Conservation (phyloP, 2,113 vertebrate species). For the Tonatia bakeri region DNA sequence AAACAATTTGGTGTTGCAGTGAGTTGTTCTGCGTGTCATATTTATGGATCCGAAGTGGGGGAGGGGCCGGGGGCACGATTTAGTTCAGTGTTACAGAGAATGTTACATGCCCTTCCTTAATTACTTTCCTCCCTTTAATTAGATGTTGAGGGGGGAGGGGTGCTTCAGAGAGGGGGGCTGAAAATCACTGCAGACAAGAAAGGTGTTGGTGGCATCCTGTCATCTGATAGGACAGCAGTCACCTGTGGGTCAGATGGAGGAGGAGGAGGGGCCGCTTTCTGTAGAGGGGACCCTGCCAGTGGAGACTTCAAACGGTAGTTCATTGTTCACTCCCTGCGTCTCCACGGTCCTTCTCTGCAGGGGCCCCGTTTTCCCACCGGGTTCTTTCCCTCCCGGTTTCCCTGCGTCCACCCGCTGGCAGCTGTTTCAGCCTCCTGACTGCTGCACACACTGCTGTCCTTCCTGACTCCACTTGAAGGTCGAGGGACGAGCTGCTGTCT, state of each 20-base stretch:
- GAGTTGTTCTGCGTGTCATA: conserved; percentile 4
- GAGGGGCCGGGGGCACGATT: conserved; percentile 30
- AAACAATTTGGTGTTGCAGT: conserved; percentile 7
- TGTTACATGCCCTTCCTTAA: conserved; percentile 67
- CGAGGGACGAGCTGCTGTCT: neutral
- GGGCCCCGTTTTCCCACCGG: neutral
- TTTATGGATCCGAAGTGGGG: conserved; percentile 50
- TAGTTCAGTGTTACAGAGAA: neutral
- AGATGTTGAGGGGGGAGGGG: conserved; percentile 48
- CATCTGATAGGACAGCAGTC: neutral
- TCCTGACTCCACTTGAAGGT: neutral
- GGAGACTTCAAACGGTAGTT: neutral
- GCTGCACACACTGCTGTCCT: neutral
- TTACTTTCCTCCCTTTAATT: conserved; percentile 70
- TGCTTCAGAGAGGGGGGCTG: neutral
- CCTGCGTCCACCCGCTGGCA: neutral
- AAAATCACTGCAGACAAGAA: conserved; percentile 54
- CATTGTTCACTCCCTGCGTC: neutral
- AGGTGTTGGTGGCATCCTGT: conserved; percentile 22
- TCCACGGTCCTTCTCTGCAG: neutral
- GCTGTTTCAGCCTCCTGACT: neutral
- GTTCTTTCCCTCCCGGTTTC: neutral
- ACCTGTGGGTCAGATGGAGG: neutral
- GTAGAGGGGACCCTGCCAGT: neutral
- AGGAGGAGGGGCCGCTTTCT: neutral